Evolutionary conservation across 2,888 invertebrate genomes (phyloP).

Genomic region (Apocheima hispidaria): DNA sequence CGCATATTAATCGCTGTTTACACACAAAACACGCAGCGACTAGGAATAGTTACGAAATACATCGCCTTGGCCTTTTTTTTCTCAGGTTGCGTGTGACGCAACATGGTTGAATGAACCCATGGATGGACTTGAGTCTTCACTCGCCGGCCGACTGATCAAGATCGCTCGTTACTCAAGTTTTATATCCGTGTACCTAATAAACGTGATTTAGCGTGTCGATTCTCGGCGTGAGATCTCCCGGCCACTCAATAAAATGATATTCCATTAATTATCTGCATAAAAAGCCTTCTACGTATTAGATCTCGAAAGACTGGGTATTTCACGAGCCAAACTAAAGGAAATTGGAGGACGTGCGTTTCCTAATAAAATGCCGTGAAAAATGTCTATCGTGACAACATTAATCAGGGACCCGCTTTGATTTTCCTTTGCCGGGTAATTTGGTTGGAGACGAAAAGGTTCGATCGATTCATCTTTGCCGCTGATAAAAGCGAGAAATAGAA

Average conservation of each 20-base stretch:
- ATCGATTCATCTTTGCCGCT: slow-evolving; percentile 35
- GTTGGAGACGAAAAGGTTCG: slow-evolving; percentile 35
- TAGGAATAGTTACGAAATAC: slow-evolving; percentile 42
- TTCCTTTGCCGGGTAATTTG: slow-evolving; percentile 41
- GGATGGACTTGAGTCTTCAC: slow-evolving; percentile 32
- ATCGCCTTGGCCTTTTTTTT: slow-evolving; percentile 40
- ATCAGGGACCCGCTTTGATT: slow-evolving; percentile 42
- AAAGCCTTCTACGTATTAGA: slow-evolving; percentile 23
- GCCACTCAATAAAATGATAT: slow-evolving; percentile 28
- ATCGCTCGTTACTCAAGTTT: slow-evolving; percentile 42
- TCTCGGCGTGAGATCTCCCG: slow-evolving; percentile 28
- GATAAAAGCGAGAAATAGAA: slow-evolving; percentile 30
- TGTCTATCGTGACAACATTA: slow-evolving; percentile 40
- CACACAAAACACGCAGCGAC: slow-evolving; percentile 32
- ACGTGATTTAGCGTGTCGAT: slow-evolving; percentile 37
- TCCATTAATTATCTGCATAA: slow-evolving; percentile 27
- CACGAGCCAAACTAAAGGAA: slow-evolving; percentile 24
- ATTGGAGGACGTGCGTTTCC: slow-evolving; percentile 34
- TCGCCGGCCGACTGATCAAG: slow-evolving; percentile 33
- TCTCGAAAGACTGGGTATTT: slow-evolving; percentile 25
- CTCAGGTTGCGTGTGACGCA: slow-evolving; percentile 44
- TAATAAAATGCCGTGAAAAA: slow-evolving; percentile 40
- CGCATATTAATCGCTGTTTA: slow-evolving; percentile 41
- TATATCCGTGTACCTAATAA: slow-evolving; percentile 42
- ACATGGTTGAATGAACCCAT: slow-evolving; percentile 48